Evolutionary conservation across 2,113 vertebrate genomes (phyloP).

Genomic region (Nettapus auritus): DNA sequence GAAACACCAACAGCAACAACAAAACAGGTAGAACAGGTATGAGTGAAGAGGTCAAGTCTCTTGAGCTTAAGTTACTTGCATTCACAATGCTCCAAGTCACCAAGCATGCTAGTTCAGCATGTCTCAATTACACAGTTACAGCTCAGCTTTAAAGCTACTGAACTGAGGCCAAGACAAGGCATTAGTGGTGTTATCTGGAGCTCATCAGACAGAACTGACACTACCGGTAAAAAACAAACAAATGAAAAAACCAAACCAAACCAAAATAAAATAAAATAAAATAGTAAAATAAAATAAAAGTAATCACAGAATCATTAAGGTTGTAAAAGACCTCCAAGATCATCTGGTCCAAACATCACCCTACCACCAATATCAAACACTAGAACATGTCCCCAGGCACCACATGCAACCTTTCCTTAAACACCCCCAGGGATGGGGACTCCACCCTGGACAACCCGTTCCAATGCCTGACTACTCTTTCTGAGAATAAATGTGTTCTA

Average conservation of each 20-base stretch:
- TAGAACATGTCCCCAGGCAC: no score
- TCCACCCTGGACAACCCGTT: no score
- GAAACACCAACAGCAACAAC: background rate
- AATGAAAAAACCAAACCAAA: no score
- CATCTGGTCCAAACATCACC: no score
- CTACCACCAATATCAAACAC: no score
- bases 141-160: background rate
- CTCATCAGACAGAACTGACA: background rate
- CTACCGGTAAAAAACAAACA: background rate
- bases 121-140: background rate
- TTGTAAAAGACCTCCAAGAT: no score
- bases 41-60: background rate
- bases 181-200: background rate
- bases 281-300: background rate
- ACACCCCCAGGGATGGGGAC: no score
- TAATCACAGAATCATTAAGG: no score
- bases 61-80: background rate
- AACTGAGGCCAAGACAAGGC: background rate
- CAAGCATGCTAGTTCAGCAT: background rate
- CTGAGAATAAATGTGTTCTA: no score
- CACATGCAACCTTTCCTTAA: no score
- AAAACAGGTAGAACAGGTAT: background rate
- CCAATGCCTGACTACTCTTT: no score
- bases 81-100: background rate
- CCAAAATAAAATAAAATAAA: background rate